A percentile compares a stretch with the other conserved stretches of the same genome.
Evolutionary conservation across 2,888 invertebrate genomes (phyloP).

Genomic region (Drosophila niveifrons): DNA sequence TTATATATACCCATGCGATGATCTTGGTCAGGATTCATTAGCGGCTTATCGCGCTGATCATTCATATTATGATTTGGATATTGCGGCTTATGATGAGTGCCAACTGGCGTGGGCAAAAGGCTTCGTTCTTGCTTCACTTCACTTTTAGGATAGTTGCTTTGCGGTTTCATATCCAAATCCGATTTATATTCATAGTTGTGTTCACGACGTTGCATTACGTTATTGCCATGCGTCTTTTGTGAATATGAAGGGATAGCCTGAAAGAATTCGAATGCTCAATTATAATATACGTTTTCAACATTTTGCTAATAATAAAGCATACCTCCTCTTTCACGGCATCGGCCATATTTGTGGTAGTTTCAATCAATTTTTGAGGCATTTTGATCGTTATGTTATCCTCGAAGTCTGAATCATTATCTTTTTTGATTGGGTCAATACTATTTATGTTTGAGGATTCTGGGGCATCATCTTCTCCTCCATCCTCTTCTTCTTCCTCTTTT

Average conservation of each 20-base stretch:
- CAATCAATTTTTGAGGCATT: constrained; percentile 85
- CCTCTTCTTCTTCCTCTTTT: neutral
- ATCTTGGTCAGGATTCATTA: constrained; percentile 49
- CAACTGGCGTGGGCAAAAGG: constrained; percentile 64
- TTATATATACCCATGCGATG: constrained; percentile 66
- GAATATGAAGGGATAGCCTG: constrained; percentile 47
- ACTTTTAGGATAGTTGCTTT: constrained; percentile 36
- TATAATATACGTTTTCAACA: neutral
- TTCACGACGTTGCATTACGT: constrained; percentile 51
- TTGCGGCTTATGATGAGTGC: constrained; percentile 43
- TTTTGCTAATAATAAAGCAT: neutral
- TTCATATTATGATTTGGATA: constrained; percentile 53
- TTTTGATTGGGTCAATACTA: constrained; percentile 37
- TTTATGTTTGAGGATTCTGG: neutral
- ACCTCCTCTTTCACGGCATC: constrained; percentile 44
- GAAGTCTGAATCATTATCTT: constrained; percentile 85
- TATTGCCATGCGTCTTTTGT: constrained; percentile 37
- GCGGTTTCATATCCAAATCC: constrained; percentile 48
- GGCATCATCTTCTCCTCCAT: neutral
- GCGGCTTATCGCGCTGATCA: constrained; percentile 43
- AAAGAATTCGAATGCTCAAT: constrained; percentile 9
- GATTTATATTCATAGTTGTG: constrained; percentile 49
- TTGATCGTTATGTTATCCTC: constrained; percentile 88
- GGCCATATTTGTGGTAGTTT: constrained; percentile 18
- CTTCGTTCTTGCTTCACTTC: constrained; percentile 59